phyloP scores from a whole-genome alignment of 2,113 vertebrate genomes.

The Ceyx cyanopectus region DNA sequence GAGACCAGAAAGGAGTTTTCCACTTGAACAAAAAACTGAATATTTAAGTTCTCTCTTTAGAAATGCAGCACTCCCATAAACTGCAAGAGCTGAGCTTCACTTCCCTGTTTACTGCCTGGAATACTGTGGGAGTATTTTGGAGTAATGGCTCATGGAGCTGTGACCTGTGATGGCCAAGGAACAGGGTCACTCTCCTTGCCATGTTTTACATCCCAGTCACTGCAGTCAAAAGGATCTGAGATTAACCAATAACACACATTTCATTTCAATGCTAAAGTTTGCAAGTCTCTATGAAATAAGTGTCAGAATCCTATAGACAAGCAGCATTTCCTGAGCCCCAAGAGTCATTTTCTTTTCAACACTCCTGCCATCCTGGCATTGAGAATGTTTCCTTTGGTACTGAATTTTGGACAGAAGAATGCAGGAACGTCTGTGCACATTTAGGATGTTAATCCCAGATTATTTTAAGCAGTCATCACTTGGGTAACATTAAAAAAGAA shows the following conservation, averaged over 20 bases:
- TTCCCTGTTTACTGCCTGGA: neutral
- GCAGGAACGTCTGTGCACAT: neutral
- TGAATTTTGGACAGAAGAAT: neutral
- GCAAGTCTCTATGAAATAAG: neutral
- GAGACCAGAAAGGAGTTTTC: neutral
- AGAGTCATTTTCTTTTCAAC: slow-evolving; percentile 28
- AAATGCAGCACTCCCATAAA: neutral
- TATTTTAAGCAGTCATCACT: neutral
- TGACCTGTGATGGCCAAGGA: neutral
- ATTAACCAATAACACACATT: neutral
- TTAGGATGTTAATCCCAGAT: slow-evolving; percentile 22
- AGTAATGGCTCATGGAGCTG: neutral
- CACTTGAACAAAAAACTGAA: neutral
- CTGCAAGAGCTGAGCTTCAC: neutral
- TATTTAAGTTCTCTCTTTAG: neutral
- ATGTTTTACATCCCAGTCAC: neutral
- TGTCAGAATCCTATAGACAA: neutral
- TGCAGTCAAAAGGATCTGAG: neutral
- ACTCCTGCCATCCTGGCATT: neutral
- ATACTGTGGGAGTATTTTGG: neutral
- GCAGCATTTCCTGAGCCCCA: neutral
- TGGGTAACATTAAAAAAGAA: slow-evolving; percentile 17
- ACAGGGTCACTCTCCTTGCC: neutral
- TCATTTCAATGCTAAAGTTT: neutral
- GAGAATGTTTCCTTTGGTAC: slow-evolving; percentile 15